phyloP scores from a whole-genome alignment of 2,888 invertebrate species.

The Phasia obesa region DNA sequence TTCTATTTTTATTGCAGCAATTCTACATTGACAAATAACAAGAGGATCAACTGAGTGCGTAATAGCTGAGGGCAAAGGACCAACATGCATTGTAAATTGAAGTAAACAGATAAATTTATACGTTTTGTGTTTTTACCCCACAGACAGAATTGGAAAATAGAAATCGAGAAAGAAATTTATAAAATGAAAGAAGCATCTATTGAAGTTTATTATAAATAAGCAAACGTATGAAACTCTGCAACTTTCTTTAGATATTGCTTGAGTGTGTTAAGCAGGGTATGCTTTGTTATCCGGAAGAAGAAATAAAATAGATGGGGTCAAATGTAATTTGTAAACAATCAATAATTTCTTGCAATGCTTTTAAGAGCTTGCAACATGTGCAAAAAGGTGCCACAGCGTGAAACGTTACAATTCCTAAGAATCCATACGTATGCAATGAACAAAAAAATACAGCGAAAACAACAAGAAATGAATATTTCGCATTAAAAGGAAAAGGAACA shows the following conservation, averaged over 20 bases:
- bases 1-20: constrained; percentile 59
- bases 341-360: constrained; percentile 56
- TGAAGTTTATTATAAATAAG: constrained; percentile 58
- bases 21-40: constrained; percentile 60
- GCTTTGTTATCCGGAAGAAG: constrained; percentile 11
- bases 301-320: background rate
- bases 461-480: constrained; percentile 43
- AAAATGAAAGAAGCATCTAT: constrained; percentile 41
- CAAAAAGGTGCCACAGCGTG: constrained; percentile 64
- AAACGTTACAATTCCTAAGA: constrained; percentile 65
- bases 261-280: constrained; percentile 24
- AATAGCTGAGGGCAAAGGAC: constrained; percentile 45
- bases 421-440: constrained; percentile 39
- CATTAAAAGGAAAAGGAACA: constrained; percentile 23
- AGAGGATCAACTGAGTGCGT: constrained; percentile 54
- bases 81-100: constrained; percentile 37
- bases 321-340: constrained; percentile 66
- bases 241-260: constrained; percentile 5
- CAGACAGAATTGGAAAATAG: constrained; percentile 22
- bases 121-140: constrained; percentile 5
- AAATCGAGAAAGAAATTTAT: constrained; percentile 17
- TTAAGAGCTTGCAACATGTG: constrained; percentile 64
- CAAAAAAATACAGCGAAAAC: constrained; percentile 20
- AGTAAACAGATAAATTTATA: constrained; percentile 56
- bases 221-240: constrained; percentile 42